A percentile compares a stretch with the other conserved stretches of the same genome.
Conservation (phyloP, 2,113 vertebrate species). For the Indicator maculatus region DNA sequence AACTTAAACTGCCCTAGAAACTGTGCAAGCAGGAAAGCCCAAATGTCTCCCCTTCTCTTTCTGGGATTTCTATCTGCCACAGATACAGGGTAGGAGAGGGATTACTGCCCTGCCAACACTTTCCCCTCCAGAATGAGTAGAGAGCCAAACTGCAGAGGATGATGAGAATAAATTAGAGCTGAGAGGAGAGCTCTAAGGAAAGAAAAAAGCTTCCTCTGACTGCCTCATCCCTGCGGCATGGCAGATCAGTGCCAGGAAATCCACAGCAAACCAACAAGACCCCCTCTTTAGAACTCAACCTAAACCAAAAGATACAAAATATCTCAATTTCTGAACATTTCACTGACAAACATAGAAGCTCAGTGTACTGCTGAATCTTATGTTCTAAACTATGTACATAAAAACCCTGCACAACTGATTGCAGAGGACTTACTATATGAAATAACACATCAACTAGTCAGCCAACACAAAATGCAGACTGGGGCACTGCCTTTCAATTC, state of each 20-base stretch:
- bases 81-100: not conserved
- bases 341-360: not conserved
- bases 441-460: not conserved
- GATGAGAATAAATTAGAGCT: constrained; percentile 45
- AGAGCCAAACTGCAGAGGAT: constrained; percentile 48
- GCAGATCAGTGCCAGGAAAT: not conserved
- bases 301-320: not conserved
- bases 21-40: rapidly evolving
- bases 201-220: not conserved
- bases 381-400: not conserved
- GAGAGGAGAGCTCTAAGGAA: constrained; percentile 13
- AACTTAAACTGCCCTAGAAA: not conserved
- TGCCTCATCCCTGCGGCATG: not conserved
- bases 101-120: constrained; percentile 48
- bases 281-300: not conserved
- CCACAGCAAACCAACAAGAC: not conserved
- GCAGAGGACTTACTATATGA: not conserved
- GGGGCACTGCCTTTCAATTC: not conserved
- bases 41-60: not conserved
- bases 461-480: not conserved
- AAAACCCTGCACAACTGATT: not conserved
- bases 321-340: not conserved
- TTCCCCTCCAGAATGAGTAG: constrained; percentile 4
- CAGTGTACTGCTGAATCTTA: not conserved
- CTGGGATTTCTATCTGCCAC: constrained; percentile 35